Percentiles rank a stretch among this genome's conserved stretches.
phyloP scores from a whole-genome alignment of 2,797 vertebrate species.

The Poeciliopsis infans region DNA sequence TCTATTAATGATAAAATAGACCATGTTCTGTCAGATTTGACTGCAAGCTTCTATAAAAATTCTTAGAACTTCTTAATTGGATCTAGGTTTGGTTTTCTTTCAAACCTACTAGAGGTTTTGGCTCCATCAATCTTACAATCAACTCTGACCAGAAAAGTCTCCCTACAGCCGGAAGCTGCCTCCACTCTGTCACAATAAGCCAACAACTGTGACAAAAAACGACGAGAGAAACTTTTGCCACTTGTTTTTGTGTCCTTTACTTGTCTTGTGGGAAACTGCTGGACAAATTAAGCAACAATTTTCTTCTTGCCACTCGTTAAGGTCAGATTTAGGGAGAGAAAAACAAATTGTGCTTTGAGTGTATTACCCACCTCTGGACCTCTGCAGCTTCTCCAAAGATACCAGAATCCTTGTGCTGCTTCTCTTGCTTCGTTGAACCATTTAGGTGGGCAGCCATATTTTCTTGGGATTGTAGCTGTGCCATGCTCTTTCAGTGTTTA shows the following conservation, averaged over 20 bases:
- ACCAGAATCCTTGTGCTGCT: neutral
- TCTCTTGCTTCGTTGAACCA: neutral
- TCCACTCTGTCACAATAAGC: neutral
- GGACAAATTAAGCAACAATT: neutral
- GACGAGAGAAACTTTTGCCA: neutral
- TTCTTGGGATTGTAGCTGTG: neutral
- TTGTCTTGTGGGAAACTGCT: neutral
- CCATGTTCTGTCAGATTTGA: neutral
- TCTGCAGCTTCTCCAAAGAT: neutral
- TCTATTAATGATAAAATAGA: neutral
- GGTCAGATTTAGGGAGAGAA: neutral
- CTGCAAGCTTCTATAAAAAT: neutral
- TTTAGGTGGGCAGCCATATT: neutral
- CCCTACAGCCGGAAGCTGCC: neutral
- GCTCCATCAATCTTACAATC: too few relatives aligned
- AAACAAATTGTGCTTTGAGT: neutral
- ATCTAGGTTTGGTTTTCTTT: neutral
- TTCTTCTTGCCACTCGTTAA: neutral
- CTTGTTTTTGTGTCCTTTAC: neutral
- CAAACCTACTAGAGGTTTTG: neutral
- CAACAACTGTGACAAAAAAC: neutral
- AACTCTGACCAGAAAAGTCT: neutral
- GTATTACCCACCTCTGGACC: neutral
- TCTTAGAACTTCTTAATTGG: neutral
- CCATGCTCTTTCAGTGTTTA: neutral